phyloP scores from a whole-genome alignment of 2,888 invertebrate genomes.

The Coremacera marginata region DNA sequence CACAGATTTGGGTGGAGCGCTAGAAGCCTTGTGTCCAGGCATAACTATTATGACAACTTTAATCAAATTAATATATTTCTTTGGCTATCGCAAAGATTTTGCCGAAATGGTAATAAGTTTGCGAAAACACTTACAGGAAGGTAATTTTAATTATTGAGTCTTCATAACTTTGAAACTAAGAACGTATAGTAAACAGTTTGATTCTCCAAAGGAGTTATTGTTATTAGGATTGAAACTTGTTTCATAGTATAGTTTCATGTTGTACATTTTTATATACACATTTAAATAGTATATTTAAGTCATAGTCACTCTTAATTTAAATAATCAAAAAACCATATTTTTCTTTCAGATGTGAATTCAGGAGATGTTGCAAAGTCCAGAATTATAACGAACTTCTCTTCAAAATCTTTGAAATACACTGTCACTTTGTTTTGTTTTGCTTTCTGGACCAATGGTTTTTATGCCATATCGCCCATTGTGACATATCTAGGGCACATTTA shows the following conservation, averaged over 20 bases:
- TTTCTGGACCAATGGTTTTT: conserved; percentile 4
- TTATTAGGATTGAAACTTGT: neutral
- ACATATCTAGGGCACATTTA: neutral
- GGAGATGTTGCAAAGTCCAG: neutral
- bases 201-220: no score
- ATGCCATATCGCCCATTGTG: conserved; percentile 3
- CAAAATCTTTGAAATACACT: conserved; percentile 3
- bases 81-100: neutral
- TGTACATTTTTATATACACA: no score
- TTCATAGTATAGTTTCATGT: no score
- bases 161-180: no score
- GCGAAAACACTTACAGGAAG: neutral
- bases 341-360: neutral
- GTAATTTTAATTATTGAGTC: neutral
- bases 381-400: conserved; percentile 9
- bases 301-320: neutral
- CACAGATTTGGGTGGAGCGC: neutral
- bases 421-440: neutral
- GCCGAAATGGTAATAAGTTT: neutral
- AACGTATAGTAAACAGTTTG: no score
- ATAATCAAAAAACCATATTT: neutral
- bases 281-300: no score
- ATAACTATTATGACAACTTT: neutral
- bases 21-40: neutral
- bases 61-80: neutral